phyloP scores from a whole-genome alignment of 2,888 invertebrate species.

The Lasiommata megera region DNA sequence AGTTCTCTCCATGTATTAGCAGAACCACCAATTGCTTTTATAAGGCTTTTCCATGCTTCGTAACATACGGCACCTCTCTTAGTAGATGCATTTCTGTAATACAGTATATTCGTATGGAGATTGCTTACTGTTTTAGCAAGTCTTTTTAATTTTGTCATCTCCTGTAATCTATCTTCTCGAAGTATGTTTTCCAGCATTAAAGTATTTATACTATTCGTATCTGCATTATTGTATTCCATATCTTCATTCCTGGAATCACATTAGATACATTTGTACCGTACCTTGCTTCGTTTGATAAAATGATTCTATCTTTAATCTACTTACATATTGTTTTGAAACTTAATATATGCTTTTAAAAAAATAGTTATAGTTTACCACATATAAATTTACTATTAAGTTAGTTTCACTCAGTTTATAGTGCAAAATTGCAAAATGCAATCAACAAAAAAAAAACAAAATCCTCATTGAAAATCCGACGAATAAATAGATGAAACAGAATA shows the following conservation, averaged over 20 bases:
- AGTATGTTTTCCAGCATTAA: conserved; percentile 59
- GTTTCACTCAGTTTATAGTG: too few species aligned
- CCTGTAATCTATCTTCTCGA: conserved; percentile 56
- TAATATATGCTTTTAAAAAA: too few species aligned
- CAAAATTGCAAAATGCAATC: too few species aligned
- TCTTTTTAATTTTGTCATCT: conserved; percentile 56
- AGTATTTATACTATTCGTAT: conserved; percentile 66
- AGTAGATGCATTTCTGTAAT: conserved; percentile 63
- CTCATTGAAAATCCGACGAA: too few species aligned
- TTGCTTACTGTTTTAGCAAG: conserved; percentile 65
- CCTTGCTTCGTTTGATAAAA: too few species aligned
- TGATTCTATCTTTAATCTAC: background rate
- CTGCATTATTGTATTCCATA: conserved; percentile 54
- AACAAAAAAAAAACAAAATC: too few species aligned
- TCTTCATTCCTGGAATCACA: conserved; percentile 53
- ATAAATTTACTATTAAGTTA: too few species aligned
- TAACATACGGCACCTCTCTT: conserved; percentile 62
- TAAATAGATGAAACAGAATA: too few species aligned
- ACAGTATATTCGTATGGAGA: conserved; percentile 64
- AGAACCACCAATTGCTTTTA: conserved; percentile 65
- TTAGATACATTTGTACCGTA: too few species aligned
- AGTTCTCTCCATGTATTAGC: conserved; percentile 67
- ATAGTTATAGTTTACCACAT: too few species aligned
- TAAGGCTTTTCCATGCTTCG: conserved; percentile 62
- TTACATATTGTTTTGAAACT: background rate